Evolutionary conservation across 2,888 invertebrate species (phyloP).

Genomic region (Mylabris sibirica): DNA sequence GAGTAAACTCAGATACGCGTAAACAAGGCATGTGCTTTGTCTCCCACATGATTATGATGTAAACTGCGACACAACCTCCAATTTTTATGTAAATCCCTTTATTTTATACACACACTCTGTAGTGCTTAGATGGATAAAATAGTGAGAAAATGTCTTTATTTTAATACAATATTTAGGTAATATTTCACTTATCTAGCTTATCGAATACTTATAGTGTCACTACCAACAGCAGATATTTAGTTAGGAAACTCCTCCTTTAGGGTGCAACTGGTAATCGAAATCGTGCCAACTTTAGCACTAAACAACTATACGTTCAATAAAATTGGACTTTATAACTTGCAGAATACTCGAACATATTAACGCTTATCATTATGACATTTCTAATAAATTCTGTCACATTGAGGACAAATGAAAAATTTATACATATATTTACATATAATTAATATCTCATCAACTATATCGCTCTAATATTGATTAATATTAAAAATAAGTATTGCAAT

Average conservation of each 20-base stretch:
- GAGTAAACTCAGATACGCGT: slow-evolving; percentile 34
- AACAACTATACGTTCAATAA: slow-evolving; percentile 40
- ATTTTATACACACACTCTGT: not conserved
- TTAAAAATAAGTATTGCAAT: not conserved
- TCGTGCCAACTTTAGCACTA: slow-evolving; percentile 36
- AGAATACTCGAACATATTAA: not conserved
- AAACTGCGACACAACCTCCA: not conserved
- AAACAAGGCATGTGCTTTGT: slow-evolving; percentile 33
- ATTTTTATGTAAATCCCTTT: not conserved
- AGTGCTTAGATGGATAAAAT: not conserved
- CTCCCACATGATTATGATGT: slow-evolving; percentile 32
- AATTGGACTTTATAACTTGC: slow-evolving; percentile 28
- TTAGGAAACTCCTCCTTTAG: slow-evolving; percentile 25
- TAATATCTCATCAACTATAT: not conserved
- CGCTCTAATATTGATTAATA: slow-evolving; percentile 2
- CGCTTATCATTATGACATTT: not conserved
- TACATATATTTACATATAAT: not conserved
- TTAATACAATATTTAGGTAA: not conserved
- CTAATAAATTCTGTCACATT: no score
- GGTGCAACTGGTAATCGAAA: slow-evolving; percentile 40
- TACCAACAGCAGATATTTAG: slow-evolving; percentile 27
- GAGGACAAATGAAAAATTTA: not conserved
- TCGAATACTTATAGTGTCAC: slow-evolving; percentile 26
- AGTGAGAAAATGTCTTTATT: not conserved
- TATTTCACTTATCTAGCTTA: no score